Conservation (phyloP, 2,113 vertebrate genomes). For the Bagarius yarrelli region DNA sequence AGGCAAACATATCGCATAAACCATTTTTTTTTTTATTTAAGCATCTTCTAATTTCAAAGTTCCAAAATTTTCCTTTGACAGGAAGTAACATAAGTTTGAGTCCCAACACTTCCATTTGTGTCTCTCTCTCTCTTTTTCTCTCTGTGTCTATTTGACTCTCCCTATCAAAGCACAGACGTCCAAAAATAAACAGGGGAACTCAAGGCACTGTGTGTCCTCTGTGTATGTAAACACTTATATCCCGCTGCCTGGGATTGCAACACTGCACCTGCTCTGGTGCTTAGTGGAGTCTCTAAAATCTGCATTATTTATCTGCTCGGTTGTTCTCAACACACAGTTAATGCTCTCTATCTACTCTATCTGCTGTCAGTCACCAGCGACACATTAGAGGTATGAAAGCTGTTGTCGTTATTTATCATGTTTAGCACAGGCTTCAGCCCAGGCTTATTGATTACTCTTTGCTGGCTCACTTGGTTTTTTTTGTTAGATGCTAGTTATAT, state of each 20-base stretch:
- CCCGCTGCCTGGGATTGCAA: slow-evolving; percentile 58
- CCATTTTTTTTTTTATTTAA: not conserved
- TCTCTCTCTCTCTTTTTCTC: not conserved
- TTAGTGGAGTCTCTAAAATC: slow-evolving; percentile 38
- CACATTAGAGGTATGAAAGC: slow-evolving; percentile 26
- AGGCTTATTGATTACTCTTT: not conserved
- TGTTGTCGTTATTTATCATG: not conserved
- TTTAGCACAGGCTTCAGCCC: not conserved
- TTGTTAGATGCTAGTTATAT: not conserved
- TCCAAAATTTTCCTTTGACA: not conserved
- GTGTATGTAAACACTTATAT: slow-evolving; percentile 54
- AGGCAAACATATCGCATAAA: not conserved
- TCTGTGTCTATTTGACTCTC: not conserved
- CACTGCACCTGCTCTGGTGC: slow-evolving; percentile 52
- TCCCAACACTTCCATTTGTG: not conserved
- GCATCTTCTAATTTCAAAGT: not conserved
- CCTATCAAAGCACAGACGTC: slow-evolving; percentile 19
- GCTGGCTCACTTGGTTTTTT: not conserved
- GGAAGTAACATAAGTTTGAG: not conserved
- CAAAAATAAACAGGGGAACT: slow-evolving; percentile 55
- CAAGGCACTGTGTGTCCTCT: slow-evolving; percentile 41
- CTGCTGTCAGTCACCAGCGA: not conserved
- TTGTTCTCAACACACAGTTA: not conserved
- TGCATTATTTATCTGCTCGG: slow-evolving; percentile 10
- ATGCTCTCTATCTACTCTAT: not conserved